Evolutionary conservation across 2,113 vertebrate species (phyloP), one percentile per base, ranked within the genome.

Genomic region (Cyprinodon variegatus): DNA sequence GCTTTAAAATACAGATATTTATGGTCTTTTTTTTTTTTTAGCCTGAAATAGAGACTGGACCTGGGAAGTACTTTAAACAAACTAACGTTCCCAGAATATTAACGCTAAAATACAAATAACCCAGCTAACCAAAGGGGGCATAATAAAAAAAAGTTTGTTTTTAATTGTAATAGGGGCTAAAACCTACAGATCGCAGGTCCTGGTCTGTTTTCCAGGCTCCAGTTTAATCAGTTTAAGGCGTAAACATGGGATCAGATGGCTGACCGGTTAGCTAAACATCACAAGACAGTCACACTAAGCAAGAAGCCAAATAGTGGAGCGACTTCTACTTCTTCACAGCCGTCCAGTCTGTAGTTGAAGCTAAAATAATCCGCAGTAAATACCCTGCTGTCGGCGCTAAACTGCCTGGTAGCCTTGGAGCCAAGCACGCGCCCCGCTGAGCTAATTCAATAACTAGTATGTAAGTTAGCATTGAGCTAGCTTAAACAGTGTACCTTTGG

Each of bases 401-500:
- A 7, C 48, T 29, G 22, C 2, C 22, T 5, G 20, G 9, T 0
- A 65, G 11, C 14, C 40, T 59, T 7, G 40, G 63, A 68, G 61
- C n/a, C 39, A 50, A 15, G 60, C 59, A 36, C 29, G 62, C 43
- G 46, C 17, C 61, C 6, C 36, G 71, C 76, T 45, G 60, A 7
- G 3, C 12, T 8, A 62, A 68, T 10, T 7, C 48, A 29, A 66
- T 64, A 15, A 38, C 14, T 20, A 4, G 5, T 41, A 48, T 10
- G 12, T 2, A 12, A n/a, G 2, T 2, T 87, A 79, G 48, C 66
- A 38, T 43, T 4, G 11, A 68, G 68, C 53, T 41, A 48, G 64
- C 36, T 22, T 45, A 1, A 5, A 13, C 50, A 57, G 60, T 15
- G 83, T 91, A 94, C 94, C 93, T 93, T 93, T 94, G 2, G 90